Evolutionary conservation across 2,888 invertebrate genomes (phyloP).

Genomic region (Orthosia incerta): DNA sequence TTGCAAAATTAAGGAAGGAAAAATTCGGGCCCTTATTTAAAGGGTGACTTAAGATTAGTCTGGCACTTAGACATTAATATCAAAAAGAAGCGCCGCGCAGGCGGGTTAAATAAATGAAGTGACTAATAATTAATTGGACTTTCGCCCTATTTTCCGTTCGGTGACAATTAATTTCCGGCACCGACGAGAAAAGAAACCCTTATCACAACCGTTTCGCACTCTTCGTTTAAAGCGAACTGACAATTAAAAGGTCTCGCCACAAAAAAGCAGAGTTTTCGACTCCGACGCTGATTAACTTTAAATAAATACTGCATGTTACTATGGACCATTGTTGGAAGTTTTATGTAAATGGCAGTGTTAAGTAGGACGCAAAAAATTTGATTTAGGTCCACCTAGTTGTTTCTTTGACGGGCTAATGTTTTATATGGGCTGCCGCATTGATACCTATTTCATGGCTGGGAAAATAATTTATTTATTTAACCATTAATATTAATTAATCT

Average conservation of each 20-base stretch:
- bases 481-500: too few relatives aligned
- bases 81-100: conserved; percentile 84
- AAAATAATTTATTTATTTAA: neutral
- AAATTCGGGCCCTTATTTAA: conserved; percentile 71
- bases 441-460: conserved; percentile 4
- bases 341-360: conserved; percentile 60
- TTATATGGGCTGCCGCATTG: conserved; percentile 1
- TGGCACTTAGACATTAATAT: conserved; percentile 87
- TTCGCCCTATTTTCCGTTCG: conserved; percentile 91
- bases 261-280: conserved; percentile 70
- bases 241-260: conserved; percentile 80
- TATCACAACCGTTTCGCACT: conserved; percentile 88
- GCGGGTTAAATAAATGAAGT: conserved; percentile 90
- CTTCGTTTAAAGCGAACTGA: conserved; percentile 82
- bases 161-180: conserved; percentile 91
- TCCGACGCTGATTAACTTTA: conserved; percentile 57
- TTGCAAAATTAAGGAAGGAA: conserved; percentile 69
- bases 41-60: conserved; percentile 80
- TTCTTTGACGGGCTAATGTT: conserved; percentile 29
- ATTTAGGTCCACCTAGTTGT: conserved; percentile 51
- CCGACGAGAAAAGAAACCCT: conserved; percentile 89
- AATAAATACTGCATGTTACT: conserved; percentile 55
- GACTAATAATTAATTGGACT: conserved; percentile 91
- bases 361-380: conserved; percentile 52
- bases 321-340: conserved; percentile 56